These are phyloP conservation scores for Tympanoctomys barrerae DNA, from an alignment of 2,797 vertebrate species.

Conservation along the genomic window DNA sequence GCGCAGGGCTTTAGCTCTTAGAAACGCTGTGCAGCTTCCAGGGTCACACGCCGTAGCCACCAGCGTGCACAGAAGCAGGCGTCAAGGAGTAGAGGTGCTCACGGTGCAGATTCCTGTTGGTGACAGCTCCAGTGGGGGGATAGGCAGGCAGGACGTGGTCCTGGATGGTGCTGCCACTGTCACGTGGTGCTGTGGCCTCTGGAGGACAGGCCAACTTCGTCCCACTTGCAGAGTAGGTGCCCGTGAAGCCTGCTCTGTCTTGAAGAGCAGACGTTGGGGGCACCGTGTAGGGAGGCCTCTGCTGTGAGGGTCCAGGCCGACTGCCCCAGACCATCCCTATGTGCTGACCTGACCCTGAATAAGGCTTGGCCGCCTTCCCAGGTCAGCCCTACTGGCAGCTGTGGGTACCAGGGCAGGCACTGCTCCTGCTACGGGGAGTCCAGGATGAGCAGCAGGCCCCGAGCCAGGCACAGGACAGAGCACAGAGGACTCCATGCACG, in stretches of 20 bases:
- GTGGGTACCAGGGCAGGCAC: not conserved
- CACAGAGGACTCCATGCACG: not conserved
- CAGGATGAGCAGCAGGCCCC: not conserved
- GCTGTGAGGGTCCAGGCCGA: not conserved
- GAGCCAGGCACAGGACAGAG: not conserved
- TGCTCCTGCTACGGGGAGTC: not conserved
- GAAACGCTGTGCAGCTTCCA: slow-evolving; percentile 57
- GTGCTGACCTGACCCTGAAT: not conserved
- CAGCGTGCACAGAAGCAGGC: slow-evolving; percentile 18
- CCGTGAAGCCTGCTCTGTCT: not conserved
- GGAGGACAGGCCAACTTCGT: not conserved
- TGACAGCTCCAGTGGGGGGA: not conserved
- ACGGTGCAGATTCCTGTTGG: not conserved
- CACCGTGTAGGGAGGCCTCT: accelerated
- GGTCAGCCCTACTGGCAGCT: not conserved
- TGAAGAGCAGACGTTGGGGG: not conserved
- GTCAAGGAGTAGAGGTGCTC: not conserved
- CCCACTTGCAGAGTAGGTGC: not conserved
- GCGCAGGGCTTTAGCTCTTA: slow-evolving; percentile 71
- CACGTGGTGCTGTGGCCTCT: too few species aligned
- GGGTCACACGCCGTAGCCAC: slow-evolving; percentile 45
- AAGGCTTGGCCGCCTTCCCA: not conserved
- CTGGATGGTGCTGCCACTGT: accelerated
- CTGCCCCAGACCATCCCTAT: not conserved
- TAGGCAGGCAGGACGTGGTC: too few species aligned